phyloP scores from a whole-genome alignment of 2,113 vertebrate genomes.

The Vulpes ferrilata region DNA sequence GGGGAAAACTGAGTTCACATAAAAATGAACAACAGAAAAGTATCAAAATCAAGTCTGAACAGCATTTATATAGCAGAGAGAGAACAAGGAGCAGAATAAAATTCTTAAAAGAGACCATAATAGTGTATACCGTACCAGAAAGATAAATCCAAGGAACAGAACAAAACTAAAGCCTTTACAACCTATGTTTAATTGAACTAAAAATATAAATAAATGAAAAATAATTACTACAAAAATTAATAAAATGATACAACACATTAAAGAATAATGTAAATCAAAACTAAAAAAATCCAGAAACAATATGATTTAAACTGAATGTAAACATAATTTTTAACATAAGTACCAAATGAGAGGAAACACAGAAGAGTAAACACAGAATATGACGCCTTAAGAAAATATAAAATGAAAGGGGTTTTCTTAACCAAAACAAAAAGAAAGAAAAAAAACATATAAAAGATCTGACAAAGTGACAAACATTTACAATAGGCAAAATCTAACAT shows the following conservation, averaged over 20 bases:
- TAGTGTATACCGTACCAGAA: neutral
- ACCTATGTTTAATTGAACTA: neutral
- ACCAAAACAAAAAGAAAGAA: neutral
- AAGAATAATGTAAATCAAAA: neutral
- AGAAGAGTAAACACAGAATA: neutral
- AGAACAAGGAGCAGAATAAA: neutral
- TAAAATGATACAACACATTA: neutral
- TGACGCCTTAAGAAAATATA: neutral
- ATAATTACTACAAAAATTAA: neutral
- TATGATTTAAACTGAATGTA: neutral
- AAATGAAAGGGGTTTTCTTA: neutral
- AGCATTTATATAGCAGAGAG: neutral
- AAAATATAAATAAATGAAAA: neutral
- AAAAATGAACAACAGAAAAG: conserved; percentile 7
- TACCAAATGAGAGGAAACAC: neutral
- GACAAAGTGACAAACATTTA: neutral
- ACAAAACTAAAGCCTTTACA: neutral
- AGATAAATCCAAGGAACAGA: neutral
- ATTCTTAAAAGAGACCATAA: neutral
- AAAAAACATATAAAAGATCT: neutral
- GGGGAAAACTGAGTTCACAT: neutral
- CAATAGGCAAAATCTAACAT: neutral
- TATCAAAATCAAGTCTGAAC: neutral
- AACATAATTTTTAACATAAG: neutral
- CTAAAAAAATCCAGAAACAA: neutral